phyloP scores from a whole-genome alignment of 2,797 vertebrate genomes.

The Danio choprae region DNA sequence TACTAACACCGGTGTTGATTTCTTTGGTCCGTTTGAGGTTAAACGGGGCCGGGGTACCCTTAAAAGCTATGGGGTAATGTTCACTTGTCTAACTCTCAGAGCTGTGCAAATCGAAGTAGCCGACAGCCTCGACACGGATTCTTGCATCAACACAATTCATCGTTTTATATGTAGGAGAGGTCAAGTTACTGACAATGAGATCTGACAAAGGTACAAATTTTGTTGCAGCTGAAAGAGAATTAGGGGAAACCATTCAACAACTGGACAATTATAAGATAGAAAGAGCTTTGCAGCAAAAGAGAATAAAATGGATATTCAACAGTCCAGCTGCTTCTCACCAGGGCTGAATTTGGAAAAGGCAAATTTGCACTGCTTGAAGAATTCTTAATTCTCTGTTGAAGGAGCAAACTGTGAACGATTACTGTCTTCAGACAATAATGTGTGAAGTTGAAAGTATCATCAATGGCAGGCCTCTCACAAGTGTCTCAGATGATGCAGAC shows the following conservation, averaged over 20 bases:
- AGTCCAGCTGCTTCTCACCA: constrained; percentile 34
- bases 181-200: constrained; percentile 8
- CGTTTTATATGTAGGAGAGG: constrained; percentile 6
- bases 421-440: constrained; percentile 29
- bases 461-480: constrained; percentile 19
- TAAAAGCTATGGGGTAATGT: constrained; percentile 1
- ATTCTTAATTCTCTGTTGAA: constrained; percentile 36
- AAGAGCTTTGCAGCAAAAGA: constrained; percentile 34
- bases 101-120: constrained; percentile 10
- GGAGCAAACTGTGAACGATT: constrained; percentile 35
- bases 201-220: constrained; percentile 11
- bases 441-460: constrained; percentile 39
- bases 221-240: constrained; percentile 13
- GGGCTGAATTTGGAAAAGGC: constrained; percentile 34
- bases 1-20: constrained; percentile 5
- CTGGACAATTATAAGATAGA: constrained; percentile 26
- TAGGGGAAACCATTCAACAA: constrained; percentile 36
- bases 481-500: constrained; percentile 20
- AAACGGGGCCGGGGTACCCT: not conserved
- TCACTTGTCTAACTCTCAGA: not conserved
- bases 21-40: constrained; percentile 4
- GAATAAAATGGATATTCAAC: constrained; percentile 46
- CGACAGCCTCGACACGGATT: constrained; percentile 1
- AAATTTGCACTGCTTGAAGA: constrained; percentile 19
- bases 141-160: not conserved